Base-by-base conservation (phyloP, 2,113 vertebrate genomes). In the Sebastes schlegelii region DNA sequence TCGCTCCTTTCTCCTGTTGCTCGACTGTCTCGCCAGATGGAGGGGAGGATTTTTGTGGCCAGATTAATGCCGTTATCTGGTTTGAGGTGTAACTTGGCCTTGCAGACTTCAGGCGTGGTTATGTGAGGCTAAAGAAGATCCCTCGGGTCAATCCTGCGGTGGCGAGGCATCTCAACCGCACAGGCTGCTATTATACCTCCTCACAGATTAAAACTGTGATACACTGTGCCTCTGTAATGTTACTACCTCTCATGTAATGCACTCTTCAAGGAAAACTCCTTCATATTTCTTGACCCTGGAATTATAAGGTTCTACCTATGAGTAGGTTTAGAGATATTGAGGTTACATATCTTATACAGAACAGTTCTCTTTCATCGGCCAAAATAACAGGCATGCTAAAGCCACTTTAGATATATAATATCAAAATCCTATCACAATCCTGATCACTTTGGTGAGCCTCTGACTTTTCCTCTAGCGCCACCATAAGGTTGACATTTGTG, bases 61-160 rank as follows among this genome's bases (percentile, higher is more conserved):
- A 88, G 92, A 90, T 92, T 92, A 92, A 87, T 82, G 80, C 73
- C 77, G 88, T 92, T 88, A 92, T 92, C 86, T 89, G 87, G 87
- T 86, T 80, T 74, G 83, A 90, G 83, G 90, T 92, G 90, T 81
- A 91, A 88, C 90, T 68, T 78, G 80, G 75, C 76, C 42, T 82
- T 69, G 19, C 71, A 51, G 55, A 60, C 77, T 89, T 40, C 70
- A 66, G 86, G 60, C 75, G 17, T 80, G 74, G 86, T 82, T 81
- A 84, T 65, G 54, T 77, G 86, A 86, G 80, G 88, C 85, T 91
- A 90, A 90, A 89, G 64, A 86, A 89, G 82, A 79, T 84, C 79
- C 80, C 58, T 55, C 52, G 54, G 88, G 90, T 90, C 87, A 91
- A 86, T 92, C 91, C 86, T 54, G 34, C 19, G 4, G 42, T 74